Conservation (phyloP, 2,113 vertebrate genomes). For the Excalfactoria chinensis region DNA sequence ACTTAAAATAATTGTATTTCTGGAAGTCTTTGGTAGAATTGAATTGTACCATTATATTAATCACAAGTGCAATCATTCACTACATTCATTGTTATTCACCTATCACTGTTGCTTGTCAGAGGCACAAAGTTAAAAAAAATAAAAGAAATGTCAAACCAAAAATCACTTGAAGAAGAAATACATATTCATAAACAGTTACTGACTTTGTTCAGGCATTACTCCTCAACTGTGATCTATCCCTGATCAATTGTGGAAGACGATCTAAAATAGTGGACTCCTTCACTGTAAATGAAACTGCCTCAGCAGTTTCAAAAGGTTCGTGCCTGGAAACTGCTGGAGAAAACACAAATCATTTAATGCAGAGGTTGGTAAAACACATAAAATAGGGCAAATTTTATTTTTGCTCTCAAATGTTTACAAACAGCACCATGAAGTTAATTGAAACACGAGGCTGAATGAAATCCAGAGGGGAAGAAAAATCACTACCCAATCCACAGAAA, state of each 20-base stretch:
- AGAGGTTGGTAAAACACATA: not conserved
- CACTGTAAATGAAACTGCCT: not conserved
- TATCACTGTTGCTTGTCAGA: not conserved
- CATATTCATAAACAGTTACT: not conserved
- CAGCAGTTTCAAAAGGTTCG: not conserved
- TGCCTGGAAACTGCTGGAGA: not conserved
- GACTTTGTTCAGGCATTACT: not conserved
- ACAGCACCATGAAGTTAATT: not conserved
- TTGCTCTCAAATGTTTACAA: not conserved
- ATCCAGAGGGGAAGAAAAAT: not conserved
- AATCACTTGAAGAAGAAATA: not conserved
- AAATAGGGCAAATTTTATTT: not conserved
- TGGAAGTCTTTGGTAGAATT: not conserved
- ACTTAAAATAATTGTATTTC: not conserved
- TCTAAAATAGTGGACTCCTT: not conserved
- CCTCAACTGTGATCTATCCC: not conserved
- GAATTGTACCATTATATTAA: not conserved
- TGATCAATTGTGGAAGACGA: not conserved
- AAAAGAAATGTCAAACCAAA: not conserved
- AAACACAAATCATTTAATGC: not conserved
- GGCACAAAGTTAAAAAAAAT: not conserved
- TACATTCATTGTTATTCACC: not conserved
- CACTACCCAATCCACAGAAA: not conserved
- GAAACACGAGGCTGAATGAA: not conserved
- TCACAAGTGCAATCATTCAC: not conserved